A percentile compares a stretch with the other conserved stretches of the same genome.
These are phyloP conservation scores for Sebastes oblongus DNA, from an alignment of 2,797 vertebrate species.

Conservation along the genomic window DNA sequence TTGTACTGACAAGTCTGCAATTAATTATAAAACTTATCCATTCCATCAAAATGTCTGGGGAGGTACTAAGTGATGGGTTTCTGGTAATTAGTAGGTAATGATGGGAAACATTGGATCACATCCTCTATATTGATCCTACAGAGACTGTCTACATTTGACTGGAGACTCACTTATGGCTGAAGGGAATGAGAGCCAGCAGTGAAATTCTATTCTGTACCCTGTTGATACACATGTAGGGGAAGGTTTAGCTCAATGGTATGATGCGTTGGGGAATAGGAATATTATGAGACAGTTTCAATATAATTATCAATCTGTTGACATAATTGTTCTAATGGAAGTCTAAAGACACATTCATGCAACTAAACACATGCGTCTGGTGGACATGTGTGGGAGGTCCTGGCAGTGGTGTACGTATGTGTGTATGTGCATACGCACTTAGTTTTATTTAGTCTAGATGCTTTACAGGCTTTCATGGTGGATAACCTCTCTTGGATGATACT, in stretches of 20 bases:
- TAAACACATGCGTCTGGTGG: neutral
- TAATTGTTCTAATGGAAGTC: neutral
- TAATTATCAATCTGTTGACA: neutral
- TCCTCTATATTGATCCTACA: constrained; percentile 20
- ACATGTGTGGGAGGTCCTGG: neutral
- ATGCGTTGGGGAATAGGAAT: neutral
- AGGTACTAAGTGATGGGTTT: constrained; percentile 27
- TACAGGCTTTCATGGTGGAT: neutral
- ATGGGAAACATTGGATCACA: constrained; percentile 32
- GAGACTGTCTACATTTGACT: constrained; percentile 15
- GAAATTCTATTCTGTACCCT: neutral
- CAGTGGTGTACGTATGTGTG: neutral
- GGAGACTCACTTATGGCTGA: constrained; percentile 8
- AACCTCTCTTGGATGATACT: neutral
- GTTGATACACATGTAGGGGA: neutral
- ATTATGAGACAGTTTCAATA: neutral
- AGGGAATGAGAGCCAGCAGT: neutral
- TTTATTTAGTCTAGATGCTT: neutral
- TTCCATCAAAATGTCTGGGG: constrained; percentile 31
- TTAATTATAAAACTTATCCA: constrained; percentile 35
- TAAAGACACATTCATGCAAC: neutral
- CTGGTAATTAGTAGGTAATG: constrained; percentile 40
- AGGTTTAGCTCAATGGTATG: neutral
- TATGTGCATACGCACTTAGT: neutral
- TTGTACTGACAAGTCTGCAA: constrained; percentile 21